Percentiles rank a stretch among this genome's conserved stretches.
phyloP scores from a whole-genome alignment of 2,888 invertebrate genomes.

The Syrista parreyssii region DNA sequence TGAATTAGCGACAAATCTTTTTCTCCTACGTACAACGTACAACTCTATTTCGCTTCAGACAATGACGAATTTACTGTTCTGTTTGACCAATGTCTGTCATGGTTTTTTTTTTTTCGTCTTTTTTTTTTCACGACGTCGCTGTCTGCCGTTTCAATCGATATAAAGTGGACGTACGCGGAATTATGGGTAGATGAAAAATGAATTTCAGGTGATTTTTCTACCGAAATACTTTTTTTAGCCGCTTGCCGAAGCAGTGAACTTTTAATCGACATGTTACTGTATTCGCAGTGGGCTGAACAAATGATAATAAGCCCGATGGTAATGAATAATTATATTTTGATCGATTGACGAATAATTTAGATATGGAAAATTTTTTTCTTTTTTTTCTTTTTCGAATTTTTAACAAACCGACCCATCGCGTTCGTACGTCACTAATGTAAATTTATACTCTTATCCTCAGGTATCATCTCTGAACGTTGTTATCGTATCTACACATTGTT shows the following conservation, averaged over 20 bases:
- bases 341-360: not conserved
- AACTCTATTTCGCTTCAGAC: not conserved
- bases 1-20: not conserved
- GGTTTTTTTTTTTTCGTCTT: not conserved
- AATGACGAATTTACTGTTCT: not conserved
- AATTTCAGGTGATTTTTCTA: not conserved
- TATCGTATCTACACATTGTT: not conserved
- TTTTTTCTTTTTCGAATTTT: too few relatives aligned
- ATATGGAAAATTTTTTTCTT: not conserved
- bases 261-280: not conserved
- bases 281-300: not conserved
- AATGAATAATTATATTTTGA: not conserved
- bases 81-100: not conserved
- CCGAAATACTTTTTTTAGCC: not conserved
- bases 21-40: not conserved
- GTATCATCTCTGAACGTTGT: not conserved
- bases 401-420: not conserved
- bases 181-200: not conserved
- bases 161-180: not conserved
- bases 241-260: not conserved
- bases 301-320: too few relatives aligned
- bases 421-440: not conserved
- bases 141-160: not conserved
- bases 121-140: not conserved
- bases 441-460: not conserved